phyloP scores from a whole-genome alignment of 1,140 invertebrate genomes.

The Maconellicoccus hirsutus region DNA sequence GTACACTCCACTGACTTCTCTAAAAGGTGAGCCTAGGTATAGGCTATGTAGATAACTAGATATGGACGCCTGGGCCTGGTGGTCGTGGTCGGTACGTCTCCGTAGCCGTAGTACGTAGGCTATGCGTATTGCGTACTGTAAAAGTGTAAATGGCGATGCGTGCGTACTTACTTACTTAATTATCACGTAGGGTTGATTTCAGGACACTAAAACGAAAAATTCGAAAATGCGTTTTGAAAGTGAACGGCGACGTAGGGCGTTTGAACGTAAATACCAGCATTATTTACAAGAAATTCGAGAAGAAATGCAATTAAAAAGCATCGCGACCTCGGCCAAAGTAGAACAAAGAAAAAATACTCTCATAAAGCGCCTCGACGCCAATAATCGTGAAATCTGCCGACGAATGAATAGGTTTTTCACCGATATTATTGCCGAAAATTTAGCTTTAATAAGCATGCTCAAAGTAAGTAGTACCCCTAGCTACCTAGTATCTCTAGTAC shows the following conservation, averaged over 20 bases:
- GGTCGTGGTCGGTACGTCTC: too few relatives aligned
- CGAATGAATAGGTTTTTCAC: constrained; percentile 91
- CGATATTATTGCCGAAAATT: constrained; percentile 82
- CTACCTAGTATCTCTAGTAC: too few relatives aligned
- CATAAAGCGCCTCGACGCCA: constrained; percentile 62
- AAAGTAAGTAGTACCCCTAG: constrained; percentile 47
- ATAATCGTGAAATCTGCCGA: constrained; percentile 71
- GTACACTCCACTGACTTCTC: too few relatives aligned
- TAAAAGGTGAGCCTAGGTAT: too few relatives aligned
- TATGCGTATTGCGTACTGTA: too few relatives aligned
- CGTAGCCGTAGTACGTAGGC: too few relatives aligned
- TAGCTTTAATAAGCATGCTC: constrained; percentile 65
- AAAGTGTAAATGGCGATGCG: too few relatives aligned
- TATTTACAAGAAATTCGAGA: constrained; percentile 58
- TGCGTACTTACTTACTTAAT: too few relatives aligned
- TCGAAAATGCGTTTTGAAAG: constrained; percentile 55
- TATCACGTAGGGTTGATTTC: too few relatives aligned
- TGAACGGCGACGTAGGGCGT: constrained; percentile 59
- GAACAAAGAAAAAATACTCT: constrained; percentile 83
- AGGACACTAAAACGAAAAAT: constrained; percentile 48
- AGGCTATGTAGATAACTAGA: too few relatives aligned
- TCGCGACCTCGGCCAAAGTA: constrained; percentile 68
- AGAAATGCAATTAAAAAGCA: constrained; percentile 60
- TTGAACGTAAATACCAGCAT: constrained; percentile 69
- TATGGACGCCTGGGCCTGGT: too few relatives aligned